Evolutionary conservation across 2,113 vertebrate species (phyloP).

Genomic region (Isichthys henryi): DNA sequence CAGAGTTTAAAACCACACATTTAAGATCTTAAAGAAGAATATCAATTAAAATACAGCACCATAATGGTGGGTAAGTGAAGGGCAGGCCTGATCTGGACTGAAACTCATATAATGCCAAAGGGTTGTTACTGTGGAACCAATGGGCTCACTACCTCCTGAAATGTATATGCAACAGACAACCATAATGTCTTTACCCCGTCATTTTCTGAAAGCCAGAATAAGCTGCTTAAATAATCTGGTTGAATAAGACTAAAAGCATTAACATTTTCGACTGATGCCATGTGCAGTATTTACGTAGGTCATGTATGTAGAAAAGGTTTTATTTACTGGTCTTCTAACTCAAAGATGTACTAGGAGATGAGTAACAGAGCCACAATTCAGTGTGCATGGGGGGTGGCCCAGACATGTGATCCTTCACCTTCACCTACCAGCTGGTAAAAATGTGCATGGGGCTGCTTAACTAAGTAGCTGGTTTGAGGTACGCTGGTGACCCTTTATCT

Average conservation of each 20-base stretch:
- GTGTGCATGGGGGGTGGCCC: not conserved
- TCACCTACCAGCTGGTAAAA: not conserved
- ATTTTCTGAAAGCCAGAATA: not conserved
- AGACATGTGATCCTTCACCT: not conserved
- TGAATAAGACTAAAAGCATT: not conserved
- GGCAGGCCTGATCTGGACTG: not conserved
- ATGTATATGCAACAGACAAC: not conserved
- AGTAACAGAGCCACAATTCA: not conserved
- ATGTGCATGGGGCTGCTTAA: not conserved
- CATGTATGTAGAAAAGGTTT: not conserved
- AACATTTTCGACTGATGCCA: not conserved
- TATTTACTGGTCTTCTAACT: not conserved
- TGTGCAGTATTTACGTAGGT: not conserved
- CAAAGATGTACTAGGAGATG: not conserved
- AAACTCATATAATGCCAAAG: not conserved
- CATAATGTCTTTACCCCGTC: not conserved
- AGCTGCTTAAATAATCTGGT: not conserved
- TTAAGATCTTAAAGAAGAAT: not conserved
- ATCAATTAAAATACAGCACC: not conserved
- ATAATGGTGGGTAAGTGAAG: not conserved
- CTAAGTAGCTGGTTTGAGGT: not conserved
- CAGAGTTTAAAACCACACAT: no score
- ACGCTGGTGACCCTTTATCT: not conserved
- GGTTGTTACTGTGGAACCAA: not conserved
- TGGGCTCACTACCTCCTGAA: not conserved